phyloP scores from a whole-genome alignment of 2,888 invertebrate genomes.

The Patella ulyssiponensis region DNA sequence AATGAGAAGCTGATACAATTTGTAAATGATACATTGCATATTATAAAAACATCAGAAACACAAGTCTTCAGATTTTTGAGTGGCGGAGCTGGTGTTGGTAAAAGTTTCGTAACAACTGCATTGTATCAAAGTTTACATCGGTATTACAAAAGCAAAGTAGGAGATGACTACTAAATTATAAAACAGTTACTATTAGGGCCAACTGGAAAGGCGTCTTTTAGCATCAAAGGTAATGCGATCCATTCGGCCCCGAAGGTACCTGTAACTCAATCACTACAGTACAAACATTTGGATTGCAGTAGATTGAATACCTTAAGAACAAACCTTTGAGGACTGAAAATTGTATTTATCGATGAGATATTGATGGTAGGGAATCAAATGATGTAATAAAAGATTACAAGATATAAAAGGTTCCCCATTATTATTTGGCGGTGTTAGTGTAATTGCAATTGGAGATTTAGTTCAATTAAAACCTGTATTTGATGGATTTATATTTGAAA shows the following conservation, averaged over 20 bases:
- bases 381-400: constrained; percentile 30
- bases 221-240: constrained; percentile 31
- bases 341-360: constrained; percentile 45
- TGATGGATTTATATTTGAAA: constrained; percentile 34
- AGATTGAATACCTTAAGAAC: constrained; percentile 17
- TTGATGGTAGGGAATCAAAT: constrained; percentile 40
- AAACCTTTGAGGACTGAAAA: constrained; percentile 22
- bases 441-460: constrained; percentile 41
- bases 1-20: constrained; percentile 38
- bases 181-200: constrained; percentile 39
- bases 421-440: constrained; percentile 36
- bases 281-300: constrained; percentile 25
- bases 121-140: constrained; percentile 39
- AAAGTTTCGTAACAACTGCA: constrained; percentile 38
- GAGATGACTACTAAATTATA: constrained; percentile 27
- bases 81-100: constrained; percentile 47
- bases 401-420: constrained; percentile 29
- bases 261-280: constrained; percentile 24
- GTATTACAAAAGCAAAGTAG: constrained; percentile 34
- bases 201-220: constrained; percentile 44
- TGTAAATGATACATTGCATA: constrained; percentile 37
- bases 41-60: constrained; percentile 31
- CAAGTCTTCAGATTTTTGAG: constrained; percentile 39
- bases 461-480: constrained; percentile 40
- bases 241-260: constrained; percentile 30